Conservation (phyloP, 1,140 invertebrate genomes). For the Acromyrmex echinatior region DNA sequence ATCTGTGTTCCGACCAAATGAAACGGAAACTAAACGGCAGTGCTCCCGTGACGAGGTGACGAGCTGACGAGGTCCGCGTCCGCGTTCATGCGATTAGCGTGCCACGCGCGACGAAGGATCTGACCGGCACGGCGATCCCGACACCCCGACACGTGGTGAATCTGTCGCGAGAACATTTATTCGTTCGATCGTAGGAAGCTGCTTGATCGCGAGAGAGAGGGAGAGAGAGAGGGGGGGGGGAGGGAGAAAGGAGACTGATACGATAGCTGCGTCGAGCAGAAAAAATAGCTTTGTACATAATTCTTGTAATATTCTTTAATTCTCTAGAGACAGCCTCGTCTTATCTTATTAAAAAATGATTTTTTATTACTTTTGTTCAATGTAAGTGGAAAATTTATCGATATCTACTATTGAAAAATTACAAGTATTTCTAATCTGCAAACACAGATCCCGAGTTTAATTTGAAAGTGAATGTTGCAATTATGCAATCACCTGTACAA, state of each 20-base stretch:
- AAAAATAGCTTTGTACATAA: no score
- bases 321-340: no score
- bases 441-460: no score
- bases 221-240: no score
- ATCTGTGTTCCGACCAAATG: slow-evolving; percentile 86
- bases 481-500: no score
- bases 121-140: neutral
- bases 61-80: slow-evolving; percentile 67
- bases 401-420: no score
- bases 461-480: no score
- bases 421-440: no score
- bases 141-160: neutral
- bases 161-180: neutral
- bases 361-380: no score
- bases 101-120: slow-evolving; percentile 44
- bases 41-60: slow-evolving; percentile 83
- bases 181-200: neutral
- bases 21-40: slow-evolving; percentile 83
- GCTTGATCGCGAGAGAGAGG: neutral
- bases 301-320: no score
- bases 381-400: no score
- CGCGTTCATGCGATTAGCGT: slow-evolving; percentile 45
- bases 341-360: no score
- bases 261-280: neutral
- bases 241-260: neutral